These are phyloP conservation scores for Cacatua alba DNA, from an alignment of 2,113 vertebrate species.

Conservation along the genomic window DNA sequence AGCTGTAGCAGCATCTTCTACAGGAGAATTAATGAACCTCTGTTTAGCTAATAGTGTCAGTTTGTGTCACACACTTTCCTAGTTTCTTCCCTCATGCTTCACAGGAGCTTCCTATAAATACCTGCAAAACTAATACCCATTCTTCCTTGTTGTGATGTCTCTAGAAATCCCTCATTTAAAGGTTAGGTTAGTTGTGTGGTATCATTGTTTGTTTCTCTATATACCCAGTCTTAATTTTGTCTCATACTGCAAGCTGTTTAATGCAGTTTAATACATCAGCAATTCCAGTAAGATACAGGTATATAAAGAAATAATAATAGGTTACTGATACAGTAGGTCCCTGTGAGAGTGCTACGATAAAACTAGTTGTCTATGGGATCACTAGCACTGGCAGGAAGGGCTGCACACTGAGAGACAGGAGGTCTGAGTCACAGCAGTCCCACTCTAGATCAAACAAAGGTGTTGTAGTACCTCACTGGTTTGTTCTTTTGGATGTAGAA, in stretches of 20 bases:
- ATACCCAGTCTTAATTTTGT: neutral
- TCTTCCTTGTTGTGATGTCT: neutral
- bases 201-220: neutral
- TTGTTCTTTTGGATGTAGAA: neutral
- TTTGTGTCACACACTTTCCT: neutral
- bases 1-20: neutral
- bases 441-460: neutral
- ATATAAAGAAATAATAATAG: neutral
- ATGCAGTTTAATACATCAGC: neutral
- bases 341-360: accelerated
- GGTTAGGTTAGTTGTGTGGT: neutral
- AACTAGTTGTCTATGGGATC: neutral
- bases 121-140: neutral
- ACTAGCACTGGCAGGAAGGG: neutral
- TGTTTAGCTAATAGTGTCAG: accelerated
- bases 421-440: neutral
- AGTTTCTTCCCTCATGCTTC: neutral
- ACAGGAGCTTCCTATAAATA: neutral
- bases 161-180: neutral
- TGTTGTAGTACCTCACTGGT: neutral
- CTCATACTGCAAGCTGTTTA: neutral
- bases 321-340: neutral
- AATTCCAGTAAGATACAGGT: neutral
- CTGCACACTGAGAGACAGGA: neutral
- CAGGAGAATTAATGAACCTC: neutral